Base-by-base conservation (phyloP, 2,888 invertebrate species). In the Melieria crassipennis region DNA sequence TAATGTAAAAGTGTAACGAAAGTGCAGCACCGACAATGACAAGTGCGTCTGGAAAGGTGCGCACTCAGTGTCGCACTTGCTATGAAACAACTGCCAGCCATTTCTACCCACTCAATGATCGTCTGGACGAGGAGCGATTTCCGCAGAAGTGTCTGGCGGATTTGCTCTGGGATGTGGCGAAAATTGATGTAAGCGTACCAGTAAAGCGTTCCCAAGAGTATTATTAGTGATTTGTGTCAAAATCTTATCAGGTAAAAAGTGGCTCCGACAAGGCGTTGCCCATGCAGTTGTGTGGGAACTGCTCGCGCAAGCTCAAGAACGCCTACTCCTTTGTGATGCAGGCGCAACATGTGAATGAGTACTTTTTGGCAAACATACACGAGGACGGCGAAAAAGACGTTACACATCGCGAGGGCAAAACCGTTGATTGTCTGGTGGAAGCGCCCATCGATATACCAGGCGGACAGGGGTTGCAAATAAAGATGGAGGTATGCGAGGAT, bases 361-460 rank as follows among this genome's bases (percentile, higher is more conserved):
- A 78, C 61, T 72, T 82, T 45, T 62, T 79, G 61, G 69, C 43
- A 73, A 70, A 46, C 42, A 43, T 70, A 9, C 57, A 65, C 58
- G 52, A 50, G 7, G 56, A 42, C 30, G 46, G 13, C 6, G 52
- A 11, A 45, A 60, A 69, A 6, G 13, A 61, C 11, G 45, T 16
- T 7, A 63, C 57, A 46, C 56, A 62, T 6, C 13, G 48, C 9
- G 9, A 42, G 13, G 6, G 7, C 5, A 52, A 57, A 10, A 11
- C 46, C 4, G 60, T 30, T 47, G 83, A 83, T 47, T 83, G 83
- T 50, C 70, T 84, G 4, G 75, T 80, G 6, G 84, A 84, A 65
- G 73, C 79, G 3, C 79, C 83, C 5, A 84, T 84, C 10, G 84
- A 84, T 62, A 82, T 84, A 11, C 75, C 79, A 5, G 30, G 2